A percentile compares a stretch with the other conserved stretches of the same genome.
Evolutionary conservation across 23 tunicate genomes (phyloP).

Genomic region (Styela clava): DNA sequence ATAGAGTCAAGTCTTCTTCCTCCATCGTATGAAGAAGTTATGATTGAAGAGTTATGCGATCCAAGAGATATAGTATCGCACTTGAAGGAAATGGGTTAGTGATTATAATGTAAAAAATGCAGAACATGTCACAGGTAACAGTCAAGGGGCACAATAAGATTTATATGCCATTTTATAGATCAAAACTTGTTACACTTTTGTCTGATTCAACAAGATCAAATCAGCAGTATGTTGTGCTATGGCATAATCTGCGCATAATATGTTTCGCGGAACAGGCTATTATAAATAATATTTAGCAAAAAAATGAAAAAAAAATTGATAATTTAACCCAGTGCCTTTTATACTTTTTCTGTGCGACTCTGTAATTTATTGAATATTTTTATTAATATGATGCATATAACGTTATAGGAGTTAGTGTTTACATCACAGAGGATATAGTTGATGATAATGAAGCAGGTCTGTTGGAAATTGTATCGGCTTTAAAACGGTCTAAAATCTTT

Average conservation of each 20-base stretch:
- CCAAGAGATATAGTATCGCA: constrained; percentile 72
- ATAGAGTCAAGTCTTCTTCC: constrained; percentile 36
- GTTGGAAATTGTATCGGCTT: constrained; percentile 41
- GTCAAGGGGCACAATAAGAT: not conserved
- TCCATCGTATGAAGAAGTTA: constrained; percentile 81
- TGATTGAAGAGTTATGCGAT: constrained; percentile 62
- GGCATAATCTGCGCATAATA: too few relatives aligned
- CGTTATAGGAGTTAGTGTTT: constrained; percentile 62
- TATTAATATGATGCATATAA: not conserved
- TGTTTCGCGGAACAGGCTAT: too few relatives aligned
- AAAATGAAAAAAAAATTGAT: too few relatives aligned
- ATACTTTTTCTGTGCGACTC: too few relatives aligned
- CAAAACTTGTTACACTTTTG: too few relatives aligned
- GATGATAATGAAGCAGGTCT: constrained; percentile 36
- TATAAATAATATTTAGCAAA: too few relatives aligned
- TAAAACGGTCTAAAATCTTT: constrained; percentile 68
- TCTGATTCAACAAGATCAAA: not conserved
- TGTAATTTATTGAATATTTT: too few relatives aligned
- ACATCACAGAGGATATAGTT: constrained; percentile 48
- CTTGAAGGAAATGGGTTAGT: constrained; percentile 56
- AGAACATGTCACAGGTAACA: not conserved
- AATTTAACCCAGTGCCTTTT: too few relatives aligned
- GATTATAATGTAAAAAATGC: not conserved
- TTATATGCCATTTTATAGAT: not conserved
- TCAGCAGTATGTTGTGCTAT: too few relatives aligned